Base-by-base conservation (phyloP, 2,113 vertebrate species). In the Manacus vitellinus region DNA sequence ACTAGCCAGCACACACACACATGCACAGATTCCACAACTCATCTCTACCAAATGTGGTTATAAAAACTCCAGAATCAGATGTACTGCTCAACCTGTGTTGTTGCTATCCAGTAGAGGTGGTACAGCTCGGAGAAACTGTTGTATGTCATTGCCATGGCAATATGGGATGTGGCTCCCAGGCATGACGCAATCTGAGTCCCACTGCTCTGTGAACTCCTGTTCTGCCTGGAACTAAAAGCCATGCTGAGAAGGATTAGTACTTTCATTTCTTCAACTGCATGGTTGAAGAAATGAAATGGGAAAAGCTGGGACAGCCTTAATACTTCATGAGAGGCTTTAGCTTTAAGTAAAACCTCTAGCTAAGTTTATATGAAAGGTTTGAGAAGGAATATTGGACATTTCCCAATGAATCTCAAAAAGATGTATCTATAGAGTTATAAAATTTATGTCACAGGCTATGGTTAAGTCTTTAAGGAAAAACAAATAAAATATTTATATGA, bases 181-280 rank as follows among this genome's bases (percentile, higher is more conserved):
- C 71, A 52, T 80, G 85, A 95, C 0, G 56, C 81, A 79, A 80
- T 86, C 81, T 76, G 39, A 55, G 84, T n/a, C 81, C 93, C 94
- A 94, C 89, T 93, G 71, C 90, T 94, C 68, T 0, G 1, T 74
- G 51, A 92, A 78, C 90, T 92, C 90, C 94, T 92, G 58, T 18
- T 94, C 95, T 90, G 95, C 89, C 85, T 90, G 77, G 54, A 94
- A 95, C 88, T 96, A 91, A 97, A 94, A 92, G 93, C 91, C 89
- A 89, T 49, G 77, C 89, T 91, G 94, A 96, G 94, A 62, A 94
- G 92, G 95, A 96, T 97, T 96, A 96, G 86, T 72, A 88, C 95
- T 95, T 96, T 94, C 88, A 95, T 95, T 96, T 95, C 89, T 95
- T 94, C 93, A 72, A 21, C 91, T 55, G 55, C 44, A 68, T 49